phyloP scores from a whole-genome alignment of 2,888 invertebrate genomes.

The Osmoderma eremita region DNA sequence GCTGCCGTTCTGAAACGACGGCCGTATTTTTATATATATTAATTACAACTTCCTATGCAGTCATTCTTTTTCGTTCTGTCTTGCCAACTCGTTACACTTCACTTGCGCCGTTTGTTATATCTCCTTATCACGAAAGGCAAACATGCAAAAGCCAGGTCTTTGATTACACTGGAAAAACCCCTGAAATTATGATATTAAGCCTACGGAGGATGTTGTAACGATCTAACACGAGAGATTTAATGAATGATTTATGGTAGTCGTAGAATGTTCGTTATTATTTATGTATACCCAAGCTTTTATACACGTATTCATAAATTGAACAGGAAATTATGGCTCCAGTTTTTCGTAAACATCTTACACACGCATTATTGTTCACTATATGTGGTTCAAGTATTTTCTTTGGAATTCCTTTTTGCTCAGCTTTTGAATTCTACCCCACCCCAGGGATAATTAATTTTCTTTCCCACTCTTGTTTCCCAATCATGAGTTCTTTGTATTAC shows the following conservation, averaged over 20 bases:
- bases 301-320: conserved; percentile 2
- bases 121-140: conserved; percentile 30
- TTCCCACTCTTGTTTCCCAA: no score
- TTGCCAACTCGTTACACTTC: conserved; percentile 33
- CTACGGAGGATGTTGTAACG: conserved; percentile 25
- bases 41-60: conserved; percentile 36
- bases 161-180: conserved; percentile 20
- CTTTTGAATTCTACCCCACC: no score
- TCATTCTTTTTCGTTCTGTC: conserved; percentile 19
- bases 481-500: no score
- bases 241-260: conserved; percentile 10
- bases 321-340: not conserved
- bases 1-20: conserved; percentile 11
- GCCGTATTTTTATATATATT: conserved; percentile 17
- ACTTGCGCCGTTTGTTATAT: conserved; percentile 26
- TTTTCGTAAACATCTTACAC: no score
- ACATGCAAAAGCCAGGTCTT: conserved; percentile 19
- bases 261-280: conserved; percentile 20
- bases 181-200: conserved; percentile 30
- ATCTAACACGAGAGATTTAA: conserved; percentile 17
- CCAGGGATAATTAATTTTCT: no score
- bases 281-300: not conserved
- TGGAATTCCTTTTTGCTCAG: no score
- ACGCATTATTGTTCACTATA: no score
- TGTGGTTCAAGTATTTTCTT: no score